Evolutionary conservation across 1,140 invertebrate species (phyloP), one percentile per base, ranked within the genome.

Genomic region (Pseudomyrmex pallidus): DNA sequence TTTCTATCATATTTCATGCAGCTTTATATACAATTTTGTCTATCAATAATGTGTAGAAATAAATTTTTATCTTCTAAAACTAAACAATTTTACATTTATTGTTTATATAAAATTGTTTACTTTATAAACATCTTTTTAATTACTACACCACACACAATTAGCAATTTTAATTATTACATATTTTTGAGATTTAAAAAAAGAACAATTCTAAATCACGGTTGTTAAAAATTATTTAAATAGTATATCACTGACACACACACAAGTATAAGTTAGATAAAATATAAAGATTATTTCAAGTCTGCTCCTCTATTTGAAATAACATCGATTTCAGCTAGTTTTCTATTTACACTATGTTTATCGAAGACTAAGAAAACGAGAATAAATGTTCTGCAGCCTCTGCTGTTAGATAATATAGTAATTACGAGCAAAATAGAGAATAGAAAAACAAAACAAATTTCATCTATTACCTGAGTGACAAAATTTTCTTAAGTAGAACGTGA

Each of bases 11-110:
- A 8, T 70, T 54, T 50, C 20, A 54, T 76, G 17, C 17, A 48
- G 3, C 22, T 72, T 35, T 64, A 64, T 52, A 72, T 76, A 84
- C 57, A 82, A 77, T 77, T 77, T 77, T 56, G 63, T 25, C 48
- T 46, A 2, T 66, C 25, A 20, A 74, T 66, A 35, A 7, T 35
- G 35, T 44, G 48, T 54, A 44, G 44, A 77, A 46, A 77, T 15
- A 54, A 62, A 54, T 56, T 66, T 8, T 13, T 62, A 50, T 56
- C 2, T 5, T 67, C 22, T 15, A 76, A 20, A 63, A 52, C 12
- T 25, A 54, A 59, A 15, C 35, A 73, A 64, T 64, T 25, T 52
- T 64, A 64, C n/a, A 64, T 35, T 52, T 48, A 25, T 62, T 64
- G 25, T 62, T 73, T 73, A 15, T 25, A 22, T 63, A 74, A 73